phyloP scores from a whole-genome alignment of 2,888 invertebrate genomes.

The Cremastinae sp. region DNA sequence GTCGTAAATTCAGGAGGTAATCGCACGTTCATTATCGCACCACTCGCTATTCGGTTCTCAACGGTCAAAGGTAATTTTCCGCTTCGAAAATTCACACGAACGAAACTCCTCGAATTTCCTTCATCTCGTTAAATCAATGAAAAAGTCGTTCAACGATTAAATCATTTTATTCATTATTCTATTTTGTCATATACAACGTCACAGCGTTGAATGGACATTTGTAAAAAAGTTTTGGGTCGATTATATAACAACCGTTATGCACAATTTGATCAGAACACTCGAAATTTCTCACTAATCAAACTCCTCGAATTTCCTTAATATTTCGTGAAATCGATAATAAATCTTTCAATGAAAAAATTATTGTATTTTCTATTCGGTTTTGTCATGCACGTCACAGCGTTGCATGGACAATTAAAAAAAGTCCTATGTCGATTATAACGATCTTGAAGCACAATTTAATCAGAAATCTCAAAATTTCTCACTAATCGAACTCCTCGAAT shows the following conservation, averaged over 20 bases:
- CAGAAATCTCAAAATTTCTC: not conserved
- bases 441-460: too few species aligned
- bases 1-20: constrained; percentile 42
- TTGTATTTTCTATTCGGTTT: not conserved
- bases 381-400: constrained; percentile 26
- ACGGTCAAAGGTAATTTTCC: not conserved
- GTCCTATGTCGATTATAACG: not conserved
- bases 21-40: constrained; percentile 25
- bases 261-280: too few species aligned
- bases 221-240: not conserved
- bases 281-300: not conserved
- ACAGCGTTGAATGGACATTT: constrained; percentile 24
- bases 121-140: not conserved
- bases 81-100: not conserved
- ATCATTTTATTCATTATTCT: not conserved
- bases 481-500: not conserved
- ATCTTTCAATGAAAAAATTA: not conserved
- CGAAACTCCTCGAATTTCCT: not conserved
- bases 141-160: not conserved
- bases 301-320: not conserved
- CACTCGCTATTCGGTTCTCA: constrained; percentile 9
- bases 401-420: constrained; percentile 3
- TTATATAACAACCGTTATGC: too few species aligned
- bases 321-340: not conserved
- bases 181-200: constrained; percentile 13